Percentiles rank a stretch among this genome's conserved stretches.
Conservation (phyloP, 2,113 vertebrate genomes). For the Lycocorax pyrrhopterus region DNA sequence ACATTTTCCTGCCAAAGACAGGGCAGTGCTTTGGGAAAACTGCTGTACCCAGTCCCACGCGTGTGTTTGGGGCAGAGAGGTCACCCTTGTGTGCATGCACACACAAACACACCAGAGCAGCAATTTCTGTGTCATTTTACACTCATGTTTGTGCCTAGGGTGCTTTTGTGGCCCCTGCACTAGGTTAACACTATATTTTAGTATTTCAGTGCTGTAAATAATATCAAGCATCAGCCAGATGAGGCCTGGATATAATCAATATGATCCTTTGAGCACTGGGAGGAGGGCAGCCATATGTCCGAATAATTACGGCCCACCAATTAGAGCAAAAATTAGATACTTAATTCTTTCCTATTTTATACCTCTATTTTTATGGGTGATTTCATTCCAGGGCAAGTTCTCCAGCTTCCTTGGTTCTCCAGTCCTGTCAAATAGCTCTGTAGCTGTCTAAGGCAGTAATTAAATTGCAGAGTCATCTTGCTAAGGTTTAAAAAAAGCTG, state of each 20-base stretch:
- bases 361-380: not conserved
- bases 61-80: not conserved
- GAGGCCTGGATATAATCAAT: not conserved
- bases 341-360: not conserved
- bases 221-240: not conserved
- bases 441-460: not conserved
- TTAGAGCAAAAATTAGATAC: not conserved
- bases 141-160: fast-evolving
- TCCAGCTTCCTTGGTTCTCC: not conserved
- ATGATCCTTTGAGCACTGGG: not conserved
- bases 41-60: fast-evolving
- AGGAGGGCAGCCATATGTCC: not conserved
- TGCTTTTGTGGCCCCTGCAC: not conserved
- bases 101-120: not conserved
- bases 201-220: not conserved
- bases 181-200: not conserved
- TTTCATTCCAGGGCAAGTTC: not conserved
- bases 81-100: fast-evolving
- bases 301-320: not conserved
- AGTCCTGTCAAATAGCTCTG: not conserved
- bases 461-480: constrained; percentile 26
- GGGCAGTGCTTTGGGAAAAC: not conserved
- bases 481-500: not conserved
- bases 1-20: not conserved
- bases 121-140: not conserved